These are phyloP conservation scores for Enteromius mattozi DNA, from an alignment of 2,797 vertebrate species.

Conservation along the genomic window DNA sequence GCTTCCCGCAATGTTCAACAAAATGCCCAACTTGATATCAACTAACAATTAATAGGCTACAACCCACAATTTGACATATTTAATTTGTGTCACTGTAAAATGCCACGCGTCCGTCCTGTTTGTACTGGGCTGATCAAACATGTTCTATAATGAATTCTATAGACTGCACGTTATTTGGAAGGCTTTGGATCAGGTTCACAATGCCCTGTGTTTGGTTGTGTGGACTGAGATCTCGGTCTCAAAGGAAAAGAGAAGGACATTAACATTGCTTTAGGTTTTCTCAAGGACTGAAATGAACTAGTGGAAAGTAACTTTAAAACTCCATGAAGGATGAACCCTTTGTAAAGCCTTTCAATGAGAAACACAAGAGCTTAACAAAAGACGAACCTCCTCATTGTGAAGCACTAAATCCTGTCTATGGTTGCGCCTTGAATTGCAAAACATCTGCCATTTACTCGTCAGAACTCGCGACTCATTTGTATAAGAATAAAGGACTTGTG, in stretches of 20 bases:
- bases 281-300: conserved; percentile 81
- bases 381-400: conserved; percentile 74
- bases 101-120: conserved; percentile 76
- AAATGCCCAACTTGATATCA: conserved; percentile 39
- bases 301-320: conserved; percentile 88
- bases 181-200: conserved; percentile 76
- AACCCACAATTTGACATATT: neutral
- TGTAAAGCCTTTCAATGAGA: conserved; percentile 75
- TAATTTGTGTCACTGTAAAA: conserved; percentile 49
- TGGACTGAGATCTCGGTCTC: conserved; percentile 76
- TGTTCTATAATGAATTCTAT: conserved; percentile 85
- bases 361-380: conserved; percentile 81
- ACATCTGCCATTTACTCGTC: conserved; percentile 84
- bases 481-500: conserved; percentile 74
- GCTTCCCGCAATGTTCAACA: conserved; percentile 54
- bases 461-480: conserved; percentile 75
- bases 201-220: conserved; percentile 78
- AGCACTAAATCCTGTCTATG: conserved; percentile 78
- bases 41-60: neutral
- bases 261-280: conserved; percentile 86
- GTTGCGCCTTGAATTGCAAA: conserved; percentile 85
- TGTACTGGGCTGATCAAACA: conserved; percentile 78
- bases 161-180: conserved; percentile 76
- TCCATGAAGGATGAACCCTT: conserved; percentile 83
- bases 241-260: conserved; percentile 82